A percentile compares a stretch with the other conserved stretches of the same genome.
Conservation (phyloP, 37 sponge, comb jelly and placozoan genomes). For the Aphrocallistes beatrix region DNA sequence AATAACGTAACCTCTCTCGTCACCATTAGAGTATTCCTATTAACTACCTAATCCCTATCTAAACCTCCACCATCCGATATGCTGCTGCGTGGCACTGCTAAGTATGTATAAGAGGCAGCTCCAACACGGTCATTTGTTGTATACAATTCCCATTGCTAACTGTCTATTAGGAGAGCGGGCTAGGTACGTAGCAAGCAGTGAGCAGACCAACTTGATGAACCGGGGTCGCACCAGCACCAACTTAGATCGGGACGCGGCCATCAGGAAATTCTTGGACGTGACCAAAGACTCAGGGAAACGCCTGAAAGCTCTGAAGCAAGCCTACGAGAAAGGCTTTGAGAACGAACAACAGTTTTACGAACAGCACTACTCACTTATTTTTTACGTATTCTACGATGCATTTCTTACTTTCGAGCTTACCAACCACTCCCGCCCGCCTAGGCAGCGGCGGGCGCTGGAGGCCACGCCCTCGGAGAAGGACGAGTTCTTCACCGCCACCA, state of each 20-base stretch:
- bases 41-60: no score
- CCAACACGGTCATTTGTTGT: no score
- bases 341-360: constrained; percentile 51
- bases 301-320: constrained; percentile 48
- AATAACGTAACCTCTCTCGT: no score
- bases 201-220: background rate
- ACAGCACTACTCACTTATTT: constrained; percentile 38
- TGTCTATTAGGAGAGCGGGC: no score
- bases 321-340: constrained; percentile 30
- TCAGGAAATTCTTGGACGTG: constrained; percentile 66
- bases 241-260: constrained; percentile 28
- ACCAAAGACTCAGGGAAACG: constrained; percentile 49
- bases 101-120: no score
- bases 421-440: background rate
- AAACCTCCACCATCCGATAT: no score
- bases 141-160: no score
- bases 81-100: no score
- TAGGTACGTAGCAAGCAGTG: background rate
- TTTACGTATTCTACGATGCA: constrained; percentile 51
- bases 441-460: background rate
- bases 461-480: background rate
- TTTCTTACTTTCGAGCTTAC: constrained; percentile 38
- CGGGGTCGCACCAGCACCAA: constrained; percentile 9
- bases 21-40: no score
- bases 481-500: background rate